phyloP scores from a whole-genome alignment of 2,113 vertebrate species.

The Platycercus adscitus region DNA sequence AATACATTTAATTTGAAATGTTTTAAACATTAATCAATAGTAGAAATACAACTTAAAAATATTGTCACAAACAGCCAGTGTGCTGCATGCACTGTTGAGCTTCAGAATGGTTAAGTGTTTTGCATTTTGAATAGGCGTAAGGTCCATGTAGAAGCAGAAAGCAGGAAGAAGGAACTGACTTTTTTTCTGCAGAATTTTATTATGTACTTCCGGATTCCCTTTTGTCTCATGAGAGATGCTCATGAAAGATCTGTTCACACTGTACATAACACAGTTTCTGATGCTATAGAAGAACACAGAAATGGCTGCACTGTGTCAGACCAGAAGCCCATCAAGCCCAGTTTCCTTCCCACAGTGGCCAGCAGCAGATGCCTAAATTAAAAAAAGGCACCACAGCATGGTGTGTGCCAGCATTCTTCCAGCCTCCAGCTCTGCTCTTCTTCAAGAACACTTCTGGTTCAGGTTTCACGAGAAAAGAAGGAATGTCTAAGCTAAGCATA shows the following conservation, averaged over 20 bases:
- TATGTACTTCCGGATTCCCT: neutral
- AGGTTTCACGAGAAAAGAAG: neutral
- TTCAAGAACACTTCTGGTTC: neutral
- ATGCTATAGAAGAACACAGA: neutral
- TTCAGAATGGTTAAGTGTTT: neutral
- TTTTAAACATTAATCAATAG: neutral
- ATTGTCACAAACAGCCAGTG: neutral
- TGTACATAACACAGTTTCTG: neutral
- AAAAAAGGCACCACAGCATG: neutral
- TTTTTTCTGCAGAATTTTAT: neutral
- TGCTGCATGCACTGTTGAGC: neutral
- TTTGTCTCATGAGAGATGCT: neutral
- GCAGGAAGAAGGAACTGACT: neutral
- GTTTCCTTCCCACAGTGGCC: neutral
- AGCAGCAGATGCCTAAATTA: neutral
- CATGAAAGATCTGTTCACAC: neutral
- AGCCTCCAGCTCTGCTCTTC: neutral
- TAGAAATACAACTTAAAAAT: neutral
- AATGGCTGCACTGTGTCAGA: neutral
- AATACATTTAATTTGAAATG: neutral
- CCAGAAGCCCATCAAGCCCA: neutral
- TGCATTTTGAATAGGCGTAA: neutral
- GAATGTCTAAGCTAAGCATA: neutral
- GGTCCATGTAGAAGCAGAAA: neutral
- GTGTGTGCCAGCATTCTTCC: neutral